Evolutionary conservation across 2,113 vertebrate species (phyloP).

Genomic region (Tapirus terrestris): DNA sequence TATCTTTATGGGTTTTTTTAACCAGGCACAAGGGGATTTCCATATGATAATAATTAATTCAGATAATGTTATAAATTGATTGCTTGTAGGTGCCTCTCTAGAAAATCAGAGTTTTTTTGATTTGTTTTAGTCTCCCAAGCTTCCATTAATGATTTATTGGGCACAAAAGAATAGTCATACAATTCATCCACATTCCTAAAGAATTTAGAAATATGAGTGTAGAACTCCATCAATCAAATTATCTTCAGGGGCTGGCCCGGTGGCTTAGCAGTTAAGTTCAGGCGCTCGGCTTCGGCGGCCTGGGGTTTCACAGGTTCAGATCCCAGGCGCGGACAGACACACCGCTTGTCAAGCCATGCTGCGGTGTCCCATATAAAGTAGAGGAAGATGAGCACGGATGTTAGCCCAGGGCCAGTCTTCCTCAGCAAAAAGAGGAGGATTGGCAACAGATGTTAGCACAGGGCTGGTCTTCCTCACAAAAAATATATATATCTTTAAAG

Average conservation of each 20-base stretch:
- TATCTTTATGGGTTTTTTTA: not conserved
- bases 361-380: no score
- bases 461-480: no score
- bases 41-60: not conserved
- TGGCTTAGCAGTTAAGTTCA: no score
- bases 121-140: not conserved
- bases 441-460: no score
- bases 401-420: no score
- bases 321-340: no score
- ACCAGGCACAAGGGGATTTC: not conserved
- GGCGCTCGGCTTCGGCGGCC: no score
- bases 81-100: not conserved
- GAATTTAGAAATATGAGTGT: slow-evolving; percentile 36
- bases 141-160: not conserved
- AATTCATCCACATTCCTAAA: not conserved
- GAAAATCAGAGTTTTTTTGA: not conserved
- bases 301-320: no score
- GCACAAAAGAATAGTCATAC: not conserved
- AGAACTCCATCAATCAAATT: not conserved
- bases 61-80: not conserved
- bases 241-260: no score
- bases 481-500: not conserved
- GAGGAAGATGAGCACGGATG: no score
- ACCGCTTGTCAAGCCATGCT: no score
- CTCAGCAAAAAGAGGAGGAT: no score